Base-by-base conservation (phyloP, 2,888 invertebrate genomes). In the Diplazon laetatorius region DNA sequence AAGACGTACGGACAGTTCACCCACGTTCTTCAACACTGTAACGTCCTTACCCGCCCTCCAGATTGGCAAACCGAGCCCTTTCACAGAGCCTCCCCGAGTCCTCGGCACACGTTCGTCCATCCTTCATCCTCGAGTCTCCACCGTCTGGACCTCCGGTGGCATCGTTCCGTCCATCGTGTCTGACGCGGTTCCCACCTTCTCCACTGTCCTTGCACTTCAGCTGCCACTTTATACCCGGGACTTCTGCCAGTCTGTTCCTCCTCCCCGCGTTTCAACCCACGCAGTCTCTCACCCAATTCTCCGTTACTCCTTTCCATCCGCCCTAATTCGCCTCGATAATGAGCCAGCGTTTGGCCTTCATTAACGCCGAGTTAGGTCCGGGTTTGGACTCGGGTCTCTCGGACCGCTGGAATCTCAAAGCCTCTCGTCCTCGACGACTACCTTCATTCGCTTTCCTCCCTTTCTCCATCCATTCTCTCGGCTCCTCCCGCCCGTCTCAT, bases 21-120 rank as follows among this genome's bases (percentile, higher is more conserved):
- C 30, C 30, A n/a, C n/a, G 2, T 22, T 52, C 25, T 8, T n/a
- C 6, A 22, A 9, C 12, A 50, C 8, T n/a, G n/a, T n/a, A n/a
- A n/a, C n/a, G n/a, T n/a, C n/a, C n/a, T n/a, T n/a, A n/a, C n/a
- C n/a, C n/a, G n/a, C n/a, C n/a, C n/a, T n/a, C n/a, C n/a, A n/a
- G n/a, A n/a, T n/a, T n/a, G n/a, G n/a, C n/a, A n/a, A n/a, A n/a
- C n/a, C 6, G 1, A 60, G 22, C 35, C n/a, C 12, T 48, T 37
- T n/a, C n/a, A n/a, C 6, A 14, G 39, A 12, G 10, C 57, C 48
- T 22, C 37, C 35, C 44, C 16, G 14, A 52, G 22, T 39, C 44
- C 70, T 57, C 37, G 10, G 14, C 52, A 30, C 30, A 65, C 37
- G 60, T 68, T 69, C 16, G 42, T 65, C 42, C 52, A 59, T 76